Evolutionary conservation across 2,888 invertebrate species (phyloP), one percentile per base, ranked within the genome.

Genomic region (Nemapogon koenigi): DNA sequence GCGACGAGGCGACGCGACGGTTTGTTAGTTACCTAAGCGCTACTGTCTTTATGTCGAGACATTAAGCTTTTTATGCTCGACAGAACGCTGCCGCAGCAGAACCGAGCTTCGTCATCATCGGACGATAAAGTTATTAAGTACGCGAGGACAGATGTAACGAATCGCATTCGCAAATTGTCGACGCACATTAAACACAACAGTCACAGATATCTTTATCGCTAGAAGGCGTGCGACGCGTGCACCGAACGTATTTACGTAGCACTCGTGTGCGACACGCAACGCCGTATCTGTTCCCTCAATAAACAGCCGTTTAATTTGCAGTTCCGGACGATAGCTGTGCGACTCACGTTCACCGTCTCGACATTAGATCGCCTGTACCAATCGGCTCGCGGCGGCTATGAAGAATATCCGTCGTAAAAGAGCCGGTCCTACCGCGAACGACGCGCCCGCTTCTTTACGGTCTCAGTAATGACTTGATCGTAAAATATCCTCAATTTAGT

Each of bases 401-500:
- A 28, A 28, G 26, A 37, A 62, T 58, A 58, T 58, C 57, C 58
- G 51, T 68, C 68, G 65, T 75, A 71, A 75, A 70, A 57, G 52
- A 49, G 52, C 53, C 60, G 50, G 57, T 54, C 51, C 58, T 55
- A 53, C 54, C 51, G 33, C 33, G 33, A 39, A 33, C 39, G 33
- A 33, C 39, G 31, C 38, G 27, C 18, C 39, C 39, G 39, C 37
- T 55, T 52, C 59, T 72, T 72, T 71, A 72, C 66, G 59, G 58
- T 54, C 55, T 47, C 47, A 46, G 65, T 68, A 68, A 73, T 67
- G 67, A 60, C 61, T 49, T 41, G 45, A 49, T 65, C 73, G 65
- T 76, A 73, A 76, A 75, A 68, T 70, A 73, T 73, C 67, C 55
- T 63, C 70, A 71, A 73, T 75, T 65, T 66, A 68, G 65, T 68